Percentiles rank a stretch among this genome's conserved stretches.
These are phyloP conservation scores for Pycnomerus fuliginosus DNA, from an alignment of 2,888 invertebrate species.

Conservation along the genomic window DNA sequence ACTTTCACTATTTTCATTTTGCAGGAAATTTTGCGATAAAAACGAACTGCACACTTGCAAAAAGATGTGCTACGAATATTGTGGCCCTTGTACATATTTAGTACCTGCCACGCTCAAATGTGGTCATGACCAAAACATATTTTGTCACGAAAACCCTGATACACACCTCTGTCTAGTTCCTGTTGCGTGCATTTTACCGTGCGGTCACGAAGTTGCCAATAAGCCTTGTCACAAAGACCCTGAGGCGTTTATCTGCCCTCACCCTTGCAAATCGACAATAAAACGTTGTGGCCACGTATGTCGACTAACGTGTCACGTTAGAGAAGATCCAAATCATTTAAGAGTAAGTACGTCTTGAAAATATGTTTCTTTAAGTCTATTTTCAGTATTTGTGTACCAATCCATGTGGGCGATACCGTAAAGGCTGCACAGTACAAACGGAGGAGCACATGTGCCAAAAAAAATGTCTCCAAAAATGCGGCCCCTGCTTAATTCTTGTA, in stretches of 20 bases:
- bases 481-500: too few species aligned
- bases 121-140: slow-evolving; percentile 52
- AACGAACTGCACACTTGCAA: slow-evolving; percentile 56
- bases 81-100: slow-evolving; percentile 52
- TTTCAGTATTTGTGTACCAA: too few species aligned
- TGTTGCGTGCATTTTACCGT: slow-evolving; percentile 38
- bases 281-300: slow-evolving; percentile 66
- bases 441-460: too few species aligned
- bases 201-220: slow-evolving; percentile 48
- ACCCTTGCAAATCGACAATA: slow-evolving; percentile 57
- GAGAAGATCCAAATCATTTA: slow-evolving; percentile 61
- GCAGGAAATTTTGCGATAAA: slow-evolving; percentile 54
- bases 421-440: too few species aligned
- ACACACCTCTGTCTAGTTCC: slow-evolving; percentile 40
- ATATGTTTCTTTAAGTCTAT: too few species aligned
- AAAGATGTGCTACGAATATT: slow-evolving; percentile 54
- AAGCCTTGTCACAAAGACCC: slow-evolving; percentile 53
- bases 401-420: too few species aligned
- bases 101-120: slow-evolving; percentile 55
- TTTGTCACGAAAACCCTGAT: slow-evolving; percentile 54
- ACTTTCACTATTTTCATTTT: too few species aligned
- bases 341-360: too few species aligned
- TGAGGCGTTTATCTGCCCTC: slow-evolving; percentile 48
- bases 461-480: too few species aligned
- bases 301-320: slow-evolving; percentile 57